These are phyloP conservation scores for Chaetodon trifascialis DNA, from an alignment of 2,113 vertebrate genomes.

Conservation along the genomic window DNA sequence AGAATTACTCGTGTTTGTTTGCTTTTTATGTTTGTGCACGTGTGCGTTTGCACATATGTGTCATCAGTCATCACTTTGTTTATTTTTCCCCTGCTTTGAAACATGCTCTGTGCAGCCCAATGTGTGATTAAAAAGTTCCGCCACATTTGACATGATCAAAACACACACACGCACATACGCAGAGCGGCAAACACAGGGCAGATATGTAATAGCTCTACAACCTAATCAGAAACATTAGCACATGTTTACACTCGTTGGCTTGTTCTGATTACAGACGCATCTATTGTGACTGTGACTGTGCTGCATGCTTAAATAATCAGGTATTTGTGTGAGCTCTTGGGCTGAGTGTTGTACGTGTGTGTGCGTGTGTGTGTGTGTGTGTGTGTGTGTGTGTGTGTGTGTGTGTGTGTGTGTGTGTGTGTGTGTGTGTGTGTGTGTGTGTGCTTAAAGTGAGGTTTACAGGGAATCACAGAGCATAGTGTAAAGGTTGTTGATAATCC, in stretches of 20 bases:
- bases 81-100: slow-evolving; percentile 19
- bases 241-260: slow-evolving; percentile 43
- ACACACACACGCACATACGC: not conserved
- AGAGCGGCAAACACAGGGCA: not conserved
- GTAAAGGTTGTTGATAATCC: not conserved
- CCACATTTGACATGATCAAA: slow-evolving; percentile 56
- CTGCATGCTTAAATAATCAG: slow-evolving; percentile 14
- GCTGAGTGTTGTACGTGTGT: not conserved
- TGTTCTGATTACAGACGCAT: slow-evolving; percentile 45
- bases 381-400: not conserved
- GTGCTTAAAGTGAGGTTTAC: not conserved
- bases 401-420: not conserved
- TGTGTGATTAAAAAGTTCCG: slow-evolving; percentile 59
- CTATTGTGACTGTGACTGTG: slow-evolving; percentile 20
- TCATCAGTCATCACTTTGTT: slow-evolving; percentile 26
- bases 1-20: not conserved
- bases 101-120: slow-evolving; percentile 21
- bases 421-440: not conserved
- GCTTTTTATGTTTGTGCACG: not conserved
- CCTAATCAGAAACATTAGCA: slow-evolving; percentile 33
- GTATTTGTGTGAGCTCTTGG: not conserved
- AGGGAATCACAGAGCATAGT: not conserved
- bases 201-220: slow-evolving; percentile 8
- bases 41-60: slow-evolving; percentile 7
- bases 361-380: no score